Evolutionary conservation across 2,888 invertebrate species (phyloP).

Genomic region (Adelphocoris suturalis): DNA sequence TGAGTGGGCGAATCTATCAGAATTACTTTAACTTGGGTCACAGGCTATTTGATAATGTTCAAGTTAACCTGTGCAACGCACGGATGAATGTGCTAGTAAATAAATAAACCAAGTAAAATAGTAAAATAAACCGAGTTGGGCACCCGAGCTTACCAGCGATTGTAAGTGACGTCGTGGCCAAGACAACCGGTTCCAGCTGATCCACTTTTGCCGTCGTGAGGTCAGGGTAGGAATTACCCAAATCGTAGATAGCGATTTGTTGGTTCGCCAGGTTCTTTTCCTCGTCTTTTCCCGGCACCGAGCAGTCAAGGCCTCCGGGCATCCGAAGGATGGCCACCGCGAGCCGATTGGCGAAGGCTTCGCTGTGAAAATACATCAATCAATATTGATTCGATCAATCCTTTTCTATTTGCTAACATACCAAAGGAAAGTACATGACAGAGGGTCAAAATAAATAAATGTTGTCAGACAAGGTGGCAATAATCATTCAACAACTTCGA

Average conservation of each 20-base stretch:
- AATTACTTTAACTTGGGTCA: no score
- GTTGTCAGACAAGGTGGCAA: no score
- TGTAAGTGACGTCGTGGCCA: slow-evolving; percentile 75
- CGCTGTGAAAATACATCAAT: slow-evolving; percentile 80
- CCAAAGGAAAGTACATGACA: no score
- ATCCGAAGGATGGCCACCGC: slow-evolving; percentile 94
- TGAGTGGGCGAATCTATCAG: no score
- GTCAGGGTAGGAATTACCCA: slow-evolving; percentile 73
- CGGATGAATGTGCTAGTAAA: no score
- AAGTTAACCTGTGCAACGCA: no score
- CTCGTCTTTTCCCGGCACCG: slow-evolving; percentile 45
- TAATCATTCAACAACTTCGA: no score
- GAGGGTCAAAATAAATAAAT: no score
- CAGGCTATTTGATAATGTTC: no score
- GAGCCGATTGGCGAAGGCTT: slow-evolving; percentile 94
- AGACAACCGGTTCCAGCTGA: slow-evolving; percentile 73
- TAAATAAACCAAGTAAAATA: no score
- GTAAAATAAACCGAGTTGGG: no score
- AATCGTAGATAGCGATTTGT: slow-evolving; percentile 71
- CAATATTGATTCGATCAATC: background rate
- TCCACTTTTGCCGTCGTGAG: slow-evolving; percentile 62
- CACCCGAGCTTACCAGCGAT: slow-evolving; percentile 73
- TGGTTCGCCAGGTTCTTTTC: slow-evolving; percentile 23
- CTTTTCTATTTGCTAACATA: no score
- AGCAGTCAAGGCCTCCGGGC: slow-evolving; percentile 91